Evolutionary conservation across 1,140 invertebrate genomes (phyloP), one percentile per base, ranked within the genome.

Genomic region (Dufourea novaeangliae): DNA sequence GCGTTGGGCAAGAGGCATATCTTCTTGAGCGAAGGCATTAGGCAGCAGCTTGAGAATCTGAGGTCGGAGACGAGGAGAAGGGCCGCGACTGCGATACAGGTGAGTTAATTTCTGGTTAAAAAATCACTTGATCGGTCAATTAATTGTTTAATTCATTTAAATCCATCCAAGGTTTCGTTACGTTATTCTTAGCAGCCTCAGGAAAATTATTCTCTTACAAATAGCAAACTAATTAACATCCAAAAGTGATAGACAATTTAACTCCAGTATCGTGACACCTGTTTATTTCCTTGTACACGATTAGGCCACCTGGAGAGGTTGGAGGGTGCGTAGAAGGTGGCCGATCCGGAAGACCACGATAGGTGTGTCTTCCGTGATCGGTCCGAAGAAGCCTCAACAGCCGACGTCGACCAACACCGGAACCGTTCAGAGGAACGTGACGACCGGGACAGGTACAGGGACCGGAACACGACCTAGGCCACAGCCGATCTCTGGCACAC

Each of bases 1-100:
- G 97, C 97, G n/a, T 93, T 97, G 29, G 98, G 98, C 75, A 98
- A 98, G 89, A 94, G 97, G 50, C 97, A 98, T 88, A 97, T 98
- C 25, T 98, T 98, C 92, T 94, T 98, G 77, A 98, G 97, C 92
- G 98, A 99, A 92, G 97, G 97, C 10, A 97, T 98, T 78, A 94
- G 98, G 22, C 98, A 98, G 92, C 94, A 97, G 80, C 91, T 98
- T 62, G 98, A 98, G 92, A 94, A 95, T 76, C 91, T 97, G 81
- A 93, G 97, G 66, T 94, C 94, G 17, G 95, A 96, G 70, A 96
- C 95, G 1, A 93, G 97, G 3, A 94, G 96, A 78, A 94, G 95
- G 79, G 97, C 97, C 2, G 97, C 97, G 0, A 95, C 94, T 3
- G 87, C 81, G 8, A 92, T 92, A 69, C 92, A 92, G 86, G 92